These are phyloP conservation scores for Falco novaeseelandiae DNA, from an alignment of 2,797 vertebrate genomes.

Conservation along the genomic window DNA sequence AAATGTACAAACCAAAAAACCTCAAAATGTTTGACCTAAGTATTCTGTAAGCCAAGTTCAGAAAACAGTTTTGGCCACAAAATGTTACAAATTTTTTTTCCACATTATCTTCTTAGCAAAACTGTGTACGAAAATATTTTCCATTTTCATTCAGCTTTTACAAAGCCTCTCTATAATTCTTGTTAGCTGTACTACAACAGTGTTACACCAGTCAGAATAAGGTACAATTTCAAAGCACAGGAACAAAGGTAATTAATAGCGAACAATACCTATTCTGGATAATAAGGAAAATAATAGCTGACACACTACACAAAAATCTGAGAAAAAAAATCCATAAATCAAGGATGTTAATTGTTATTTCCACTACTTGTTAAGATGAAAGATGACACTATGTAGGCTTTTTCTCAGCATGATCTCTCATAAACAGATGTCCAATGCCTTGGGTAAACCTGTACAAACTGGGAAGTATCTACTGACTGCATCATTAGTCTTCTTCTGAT, in stretches of 20 bases:
- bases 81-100: not conserved
- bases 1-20: not conserved
- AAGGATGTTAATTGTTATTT: conserved; percentile 58
- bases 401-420: conserved; percentile 55
- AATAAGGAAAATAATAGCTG: conserved; percentile 38
- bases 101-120: not conserved
- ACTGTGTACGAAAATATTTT: not conserved
- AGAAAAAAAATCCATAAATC: conserved; percentile 37
- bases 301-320: conserved; percentile 2
- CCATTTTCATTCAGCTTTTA: not conserved
- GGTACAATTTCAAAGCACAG: not conserved
- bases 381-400: conserved; percentile 50
- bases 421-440: conserved; percentile 70
- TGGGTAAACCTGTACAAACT: conserved; percentile 65
- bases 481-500: conserved; percentile 63
- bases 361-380: conserved; percentile 66
- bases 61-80: not conserved
- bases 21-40: not conserved
- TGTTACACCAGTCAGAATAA: not conserved
- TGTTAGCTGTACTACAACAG: not conserved
- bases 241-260: conserved; percentile 16
- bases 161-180: not conserved
- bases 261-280: not conserved
- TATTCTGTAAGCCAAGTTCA: not conserved
- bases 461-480: conserved; percentile 47